phyloP scores from a whole-genome alignment of 2,888 invertebrate genomes.

The Melitaea athalia region DNA sequence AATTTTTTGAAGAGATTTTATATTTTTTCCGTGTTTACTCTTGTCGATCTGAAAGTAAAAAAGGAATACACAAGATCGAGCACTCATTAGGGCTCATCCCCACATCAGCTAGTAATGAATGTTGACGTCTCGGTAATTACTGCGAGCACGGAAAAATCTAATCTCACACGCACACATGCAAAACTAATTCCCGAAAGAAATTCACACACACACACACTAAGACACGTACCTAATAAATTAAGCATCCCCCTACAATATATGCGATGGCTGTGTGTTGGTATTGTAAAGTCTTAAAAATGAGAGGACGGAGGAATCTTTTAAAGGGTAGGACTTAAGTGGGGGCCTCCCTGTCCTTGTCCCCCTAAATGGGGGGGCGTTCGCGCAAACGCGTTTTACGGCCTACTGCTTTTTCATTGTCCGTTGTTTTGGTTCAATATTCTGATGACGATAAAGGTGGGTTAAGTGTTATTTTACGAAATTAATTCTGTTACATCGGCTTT shows the following conservation, averaged over 20 bases:
- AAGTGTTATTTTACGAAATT: conserved; percentile 67
- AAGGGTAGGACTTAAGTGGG: conserved; percentile 80
- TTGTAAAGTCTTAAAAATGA: conserved; percentile 82
- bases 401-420: conserved; percentile 73
- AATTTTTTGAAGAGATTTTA: background rate
- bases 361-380: conserved; percentile 57
- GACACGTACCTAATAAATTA: conserved; percentile 66
- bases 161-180: conserved; percentile 62
- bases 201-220: conserved; percentile 49
- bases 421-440: conserved; percentile 77
- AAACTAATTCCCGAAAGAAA: conserved; percentile 50
- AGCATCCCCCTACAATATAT: conserved; percentile 62
- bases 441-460: conserved; percentile 71
- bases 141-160: conserved; percentile 77
- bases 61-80: conserved; percentile 10
- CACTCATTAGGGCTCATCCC: conserved; percentile 58
- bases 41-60: conserved; percentile 6
- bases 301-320: conserved; percentile 80
- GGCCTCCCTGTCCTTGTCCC: conserved; percentile 57
- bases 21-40: conserved; percentile 6
- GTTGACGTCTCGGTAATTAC: conserved; percentile 68
- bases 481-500: conserved; percentile 46
- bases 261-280: conserved; percentile 75
- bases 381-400: conserved; percentile 76
- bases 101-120: conserved; percentile 52